Evolutionary conservation across 1,140 invertebrate species (phyloP), one percentile per base, ranked within the genome.

Genomic region (Ips typographus): DNA sequence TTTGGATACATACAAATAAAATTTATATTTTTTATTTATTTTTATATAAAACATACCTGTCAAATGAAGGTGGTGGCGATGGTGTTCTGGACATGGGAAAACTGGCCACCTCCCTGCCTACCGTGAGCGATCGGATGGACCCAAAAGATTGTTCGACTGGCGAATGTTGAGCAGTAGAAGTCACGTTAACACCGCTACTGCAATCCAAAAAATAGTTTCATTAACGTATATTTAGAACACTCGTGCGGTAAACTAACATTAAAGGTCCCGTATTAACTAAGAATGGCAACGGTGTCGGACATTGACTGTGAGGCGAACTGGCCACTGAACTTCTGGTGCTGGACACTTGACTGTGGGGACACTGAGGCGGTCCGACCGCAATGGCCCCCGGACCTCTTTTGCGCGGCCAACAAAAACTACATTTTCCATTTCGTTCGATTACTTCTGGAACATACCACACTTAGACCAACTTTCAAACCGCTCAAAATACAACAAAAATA

Each of bases 71-170:
- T 8, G 88, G 88, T 51, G 89, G 89, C 61, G 88, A 88, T 3
- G 89, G 88, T 42, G 88, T 89, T 56, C 89, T 83, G 22, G 89
- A 90, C n/a, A 90, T 77, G 22, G 89, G 89, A 74, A 91, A 91
- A 77, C 89, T 91, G 68, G 89, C 89, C n/a, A 91, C 88, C 79
- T 91, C 89, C 71, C 89, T 82, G 8, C 87, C 87, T 72, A 88
- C 87, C 1, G 88, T 86, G 62, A 91, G 81, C 44, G 89, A 90
- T 70, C 88, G 84, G 73, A 90, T 90, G 59, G 88, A 90, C 53
- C 88, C 89, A 74, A 90, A 90, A 1, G 88, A 88, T 79, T 89
- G 88, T 79, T 89, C 87, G 4, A 88, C 87, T 6, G 89, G 88
- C 58, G 88, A 89, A 56, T 89, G 80, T 74, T 88, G 88, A 47